A percentile compares a stretch with the other conserved stretches of the same genome.
phyloP scores from a whole-genome alignment of 2,888 invertebrate species.

The Andrena marginata region DNA sequence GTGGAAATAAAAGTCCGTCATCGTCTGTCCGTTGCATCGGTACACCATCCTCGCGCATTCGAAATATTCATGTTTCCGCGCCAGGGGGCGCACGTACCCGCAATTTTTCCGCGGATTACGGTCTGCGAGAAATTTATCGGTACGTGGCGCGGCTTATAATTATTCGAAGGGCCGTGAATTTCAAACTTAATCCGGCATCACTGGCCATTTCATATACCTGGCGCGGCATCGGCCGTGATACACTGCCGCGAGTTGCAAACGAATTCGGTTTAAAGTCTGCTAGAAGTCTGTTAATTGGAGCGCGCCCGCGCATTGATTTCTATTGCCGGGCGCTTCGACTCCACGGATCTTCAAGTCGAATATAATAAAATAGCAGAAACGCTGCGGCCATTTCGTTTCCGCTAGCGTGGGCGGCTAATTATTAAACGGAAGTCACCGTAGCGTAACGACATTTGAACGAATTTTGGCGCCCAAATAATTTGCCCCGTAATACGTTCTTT shows the following conservation, averaged over 20 bases:
- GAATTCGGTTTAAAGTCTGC: not conserved
- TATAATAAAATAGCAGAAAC: no score
- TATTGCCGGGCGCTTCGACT: not conserved
- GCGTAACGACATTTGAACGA: constrained; percentile 54
- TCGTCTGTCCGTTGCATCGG: constrained; percentile 36
- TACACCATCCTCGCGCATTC: constrained; percentile 44
- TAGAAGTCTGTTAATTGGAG: constrained; percentile 2
- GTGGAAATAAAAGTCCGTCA: constrained; percentile 4
- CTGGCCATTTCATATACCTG: no score
- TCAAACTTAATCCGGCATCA: not conserved
- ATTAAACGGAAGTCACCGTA: constrained; percentile 40
- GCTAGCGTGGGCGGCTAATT: constrained; percentile 20
- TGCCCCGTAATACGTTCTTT: constrained; percentile 58
- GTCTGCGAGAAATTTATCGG: constrained; percentile 50
- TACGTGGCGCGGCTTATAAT: constrained; percentile 13
- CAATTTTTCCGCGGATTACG: constrained; percentile 54
- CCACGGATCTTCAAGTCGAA: not conserved
- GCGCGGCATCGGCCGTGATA: not conserved
- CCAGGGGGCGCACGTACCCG: constrained; percentile 43
- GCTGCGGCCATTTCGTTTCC: not conserved
- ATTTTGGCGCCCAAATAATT: constrained; percentile 54
- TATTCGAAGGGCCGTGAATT: constrained; percentile 24
- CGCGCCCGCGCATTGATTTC: not conserved
- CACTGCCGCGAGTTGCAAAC: not conserved
- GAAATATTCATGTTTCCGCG: constrained; percentile 33